phyloP scores from a whole-genome alignment of 2,113 vertebrate species.

The Rattus norvegicus region GRCr8 NC_086026.1:132294001-132294500 shows the following conservation, averaged over 20 bases:
- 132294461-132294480: background rate
- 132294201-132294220: background rate
- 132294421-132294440: background rate
- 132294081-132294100: background rate
- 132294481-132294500: fast-evolving
- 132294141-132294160: background rate
- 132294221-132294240: background rate
- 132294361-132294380: background rate
- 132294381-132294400: background rate
- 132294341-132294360: background rate
- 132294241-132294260: background rate
- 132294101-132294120: background rate
- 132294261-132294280: background rate
- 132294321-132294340: background rate
- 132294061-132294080: background rate
- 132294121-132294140: background rate
- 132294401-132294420: no score
- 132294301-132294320: background rate
- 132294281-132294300: background rate
- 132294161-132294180: background rate
- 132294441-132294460: background rate
- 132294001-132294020: background rate
- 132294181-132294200: background rate
- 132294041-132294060: background rate
- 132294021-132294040: background rate